These are phyloP conservation scores for Sebastes steindachneri DNA, from an alignment of 2,797 vertebrate species.

Conservation along the genomic window DNA sequence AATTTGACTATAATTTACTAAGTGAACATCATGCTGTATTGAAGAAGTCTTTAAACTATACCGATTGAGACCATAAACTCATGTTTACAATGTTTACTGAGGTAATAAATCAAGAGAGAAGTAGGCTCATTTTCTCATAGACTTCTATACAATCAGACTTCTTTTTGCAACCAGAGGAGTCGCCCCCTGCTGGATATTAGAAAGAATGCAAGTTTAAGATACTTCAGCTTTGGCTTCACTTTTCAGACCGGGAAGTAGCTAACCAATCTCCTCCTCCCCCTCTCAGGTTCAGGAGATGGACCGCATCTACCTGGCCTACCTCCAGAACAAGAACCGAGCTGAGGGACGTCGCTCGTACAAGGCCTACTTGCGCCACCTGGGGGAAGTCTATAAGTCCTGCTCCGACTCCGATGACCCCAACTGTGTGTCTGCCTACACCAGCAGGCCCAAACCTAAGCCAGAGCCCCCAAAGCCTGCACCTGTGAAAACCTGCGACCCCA, in stretches of 20 bases:
- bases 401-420: slow-evolving; percentile 79
- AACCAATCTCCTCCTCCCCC: background rate
- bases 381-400: slow-evolving; percentile 85
- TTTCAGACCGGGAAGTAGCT: background rate
- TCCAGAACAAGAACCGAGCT: slow-evolving; percentile 86
- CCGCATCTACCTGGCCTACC: slow-evolving; percentile 85
- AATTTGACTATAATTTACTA: too few species aligned
- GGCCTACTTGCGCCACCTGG: slow-evolving; percentile 81
- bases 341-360: slow-evolving; percentile 84
- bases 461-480: slow-evolving; percentile 79
- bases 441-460: slow-evolving; percentile 67
- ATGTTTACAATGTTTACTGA: too few species aligned
- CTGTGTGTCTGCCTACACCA: slow-evolving; percentile 77
- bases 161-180: too few species aligned
- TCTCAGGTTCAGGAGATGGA: slow-evolving; percentile 81
- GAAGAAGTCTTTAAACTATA: too few species aligned
- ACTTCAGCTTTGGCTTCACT: too few species aligned
- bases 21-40: too few species aligned
- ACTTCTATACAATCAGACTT: too few species aligned
- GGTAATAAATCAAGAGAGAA: too few species aligned
- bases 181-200: too few species aligned
- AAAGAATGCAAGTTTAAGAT: rapidly evolving
- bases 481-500: slow-evolving; percentile 83
- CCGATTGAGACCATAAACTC: too few species aligned
- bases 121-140: too few species aligned